These are phyloP conservation scores for Steromphala cineraria DNA, from an alignment of 2,888 invertebrate genomes.

Conservation along the genomic window DNA sequence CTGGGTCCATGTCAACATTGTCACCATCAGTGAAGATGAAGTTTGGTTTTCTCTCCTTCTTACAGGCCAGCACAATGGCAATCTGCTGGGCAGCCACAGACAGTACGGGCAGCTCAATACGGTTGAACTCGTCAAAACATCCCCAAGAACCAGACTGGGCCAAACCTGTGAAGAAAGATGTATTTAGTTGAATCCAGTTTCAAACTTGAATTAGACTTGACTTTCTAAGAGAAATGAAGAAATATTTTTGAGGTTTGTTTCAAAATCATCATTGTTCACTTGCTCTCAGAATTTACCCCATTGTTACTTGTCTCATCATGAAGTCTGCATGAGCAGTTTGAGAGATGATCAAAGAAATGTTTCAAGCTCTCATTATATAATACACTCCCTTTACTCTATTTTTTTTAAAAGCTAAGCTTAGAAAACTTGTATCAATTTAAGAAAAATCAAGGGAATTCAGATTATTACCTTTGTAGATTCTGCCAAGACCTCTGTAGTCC, in stretches of 20 bases:
- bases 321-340: not conserved
- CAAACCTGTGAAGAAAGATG: slow-evolving; percentile 79
- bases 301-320: no score
- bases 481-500: slow-evolving; percentile 96
- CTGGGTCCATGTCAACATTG: slow-evolving; percentile 92
- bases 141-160: slow-evolving; percentile 98
- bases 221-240: no score
- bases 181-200: no score
- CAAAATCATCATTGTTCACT: no score
- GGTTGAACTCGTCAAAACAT: slow-evolving; percentile 97
- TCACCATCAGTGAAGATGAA: slow-evolving; percentile 97
- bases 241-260: no score
- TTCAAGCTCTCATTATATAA: no score
- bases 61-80: slow-evolving; percentile 91
- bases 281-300: no score
- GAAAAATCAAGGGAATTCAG: no score
- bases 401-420: no score
- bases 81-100: slow-evolving; percentile 98
- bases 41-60: slow-evolving; percentile 92
- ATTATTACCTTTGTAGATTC: slow-evolving; percentile 89
- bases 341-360: not conserved
- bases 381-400: no score
- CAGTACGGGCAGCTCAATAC: slow-evolving; percentile 92
- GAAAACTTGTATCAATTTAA: no score
- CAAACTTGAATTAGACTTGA: no score